Conservation (phyloP, 2,888 invertebrate genomes). For the Dolichopus griseipennis region DNA sequence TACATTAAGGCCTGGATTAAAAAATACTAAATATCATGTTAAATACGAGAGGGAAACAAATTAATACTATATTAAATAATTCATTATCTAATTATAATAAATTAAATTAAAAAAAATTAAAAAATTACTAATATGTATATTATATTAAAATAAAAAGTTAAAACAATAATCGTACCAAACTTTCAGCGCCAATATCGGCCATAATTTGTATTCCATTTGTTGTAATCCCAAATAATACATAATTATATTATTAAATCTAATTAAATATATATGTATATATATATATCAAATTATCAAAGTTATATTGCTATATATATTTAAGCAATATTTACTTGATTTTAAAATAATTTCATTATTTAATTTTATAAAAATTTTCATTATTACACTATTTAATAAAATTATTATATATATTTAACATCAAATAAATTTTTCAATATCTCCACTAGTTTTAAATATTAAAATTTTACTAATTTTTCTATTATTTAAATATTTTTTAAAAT, state of each 20-base stretch:
- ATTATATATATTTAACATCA: background rate
- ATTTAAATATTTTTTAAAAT: background rate
- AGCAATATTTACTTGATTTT: background rate
- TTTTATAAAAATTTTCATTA: background rate
- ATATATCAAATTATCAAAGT: background rate
- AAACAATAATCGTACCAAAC: conserved; percentile 38
- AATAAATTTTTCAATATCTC: too few relatives aligned
- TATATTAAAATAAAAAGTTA: conserved; percentile 13
- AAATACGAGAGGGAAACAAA: too few relatives aligned
- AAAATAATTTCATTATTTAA: background rate
- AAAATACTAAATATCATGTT: too few relatives aligned
- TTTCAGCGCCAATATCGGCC: conserved; percentile 44
- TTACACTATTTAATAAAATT: background rate
- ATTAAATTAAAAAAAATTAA: too few relatives aligned
- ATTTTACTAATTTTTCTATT: background rate
- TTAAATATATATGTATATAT: too few relatives aligned
- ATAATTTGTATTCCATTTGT: conserved; percentile 30
- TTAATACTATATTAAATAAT: too few relatives aligned
- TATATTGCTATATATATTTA: background rate
- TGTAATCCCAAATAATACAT: background rate
- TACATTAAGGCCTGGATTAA: too few relatives aligned
- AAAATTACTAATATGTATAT: too few relatives aligned
- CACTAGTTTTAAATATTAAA: background rate
- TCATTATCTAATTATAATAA: too few relatives aligned
- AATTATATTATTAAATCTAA: background rate